Percentiles rank a stretch among this genome's conserved stretches.
Conservation (phyloP, 2,113 vertebrate species). For the Chlamydotis undulata region DNA sequence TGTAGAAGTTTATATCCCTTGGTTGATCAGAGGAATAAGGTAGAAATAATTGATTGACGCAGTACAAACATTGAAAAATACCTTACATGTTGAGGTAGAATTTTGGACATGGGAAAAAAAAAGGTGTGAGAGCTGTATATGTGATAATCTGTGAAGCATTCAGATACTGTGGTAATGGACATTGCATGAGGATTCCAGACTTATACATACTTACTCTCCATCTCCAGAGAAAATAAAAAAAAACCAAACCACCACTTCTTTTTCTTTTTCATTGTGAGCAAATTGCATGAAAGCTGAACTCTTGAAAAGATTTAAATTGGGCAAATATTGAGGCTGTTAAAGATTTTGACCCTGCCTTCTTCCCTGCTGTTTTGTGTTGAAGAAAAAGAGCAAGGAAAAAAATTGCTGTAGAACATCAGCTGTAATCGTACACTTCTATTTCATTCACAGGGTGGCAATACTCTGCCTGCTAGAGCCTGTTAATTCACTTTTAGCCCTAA, state of each 20-base stretch:
- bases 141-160: not conserved
- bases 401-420: not conserved
- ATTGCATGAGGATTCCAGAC: not conserved
- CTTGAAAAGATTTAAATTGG: not conserved
- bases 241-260: accelerated
- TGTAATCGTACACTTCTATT: not conserved
- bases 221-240: not conserved
- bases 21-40: slow-evolving; percentile 2
- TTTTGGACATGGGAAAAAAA: not conserved
- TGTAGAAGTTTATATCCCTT: slow-evolving; percentile 31
- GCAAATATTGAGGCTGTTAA: not conserved
- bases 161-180: not conserved
- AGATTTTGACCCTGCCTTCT: not conserved
- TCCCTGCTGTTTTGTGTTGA: not conserved
- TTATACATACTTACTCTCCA: not conserved
- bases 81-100: slow-evolving; percentile 32
- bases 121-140: not conserved
- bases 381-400: not conserved
- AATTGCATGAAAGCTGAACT: not conserved
- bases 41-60: slow-evolving; percentile 53
- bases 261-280: not conserved
- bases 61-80: slow-evolving; percentile 42
- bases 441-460: not conserved
- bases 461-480: not conserved
- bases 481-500: not conserved